Conservation (phyloP, 2,797 vertebrate genomes). For the Coluber constrictor region DNA sequence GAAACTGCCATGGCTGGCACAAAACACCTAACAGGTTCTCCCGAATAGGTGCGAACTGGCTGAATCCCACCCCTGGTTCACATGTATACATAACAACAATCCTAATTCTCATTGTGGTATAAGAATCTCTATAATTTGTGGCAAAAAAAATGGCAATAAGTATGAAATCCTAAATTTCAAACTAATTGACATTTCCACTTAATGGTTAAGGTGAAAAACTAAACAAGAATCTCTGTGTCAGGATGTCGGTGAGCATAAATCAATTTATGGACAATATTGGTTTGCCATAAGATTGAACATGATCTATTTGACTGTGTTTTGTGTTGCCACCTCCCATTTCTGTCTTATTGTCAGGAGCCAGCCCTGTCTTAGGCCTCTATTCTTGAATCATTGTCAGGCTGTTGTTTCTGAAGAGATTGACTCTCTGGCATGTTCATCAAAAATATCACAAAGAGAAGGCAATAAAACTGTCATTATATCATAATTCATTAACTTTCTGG, state of each 20-base stretch:
- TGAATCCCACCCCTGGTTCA: background rate
- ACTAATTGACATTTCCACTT: background rate
- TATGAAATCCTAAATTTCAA: background rate
- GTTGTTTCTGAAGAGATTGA: background rate
- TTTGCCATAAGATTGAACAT: background rate
- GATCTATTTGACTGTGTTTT: background rate
- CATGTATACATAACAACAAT: background rate
- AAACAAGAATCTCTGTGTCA: background rate
- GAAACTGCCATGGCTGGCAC: too few relatives aligned
- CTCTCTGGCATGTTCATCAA: constrained; percentile 1
- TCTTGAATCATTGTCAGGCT: background rate
- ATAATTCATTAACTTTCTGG: constrained; percentile 2
- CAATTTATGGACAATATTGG: background rate
- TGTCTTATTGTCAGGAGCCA: background rate
- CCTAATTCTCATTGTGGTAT: background rate
- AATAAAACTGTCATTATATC: constrained; percentile 5
- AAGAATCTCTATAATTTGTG: background rate
- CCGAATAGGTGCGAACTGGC: too few relatives aligned
- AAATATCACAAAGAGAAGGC: background rate
- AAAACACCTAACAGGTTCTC: too few relatives aligned
- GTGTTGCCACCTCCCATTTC: background rate
- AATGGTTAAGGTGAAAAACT: background rate
- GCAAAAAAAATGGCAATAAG: background rate
- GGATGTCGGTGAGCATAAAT: background rate
- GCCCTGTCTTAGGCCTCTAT: background rate